Evolutionary conservation across 2,888 invertebrate species (phyloP), one percentile per base, ranked within the genome.

Genomic region (Galerucella nymphaeae): DNA sequence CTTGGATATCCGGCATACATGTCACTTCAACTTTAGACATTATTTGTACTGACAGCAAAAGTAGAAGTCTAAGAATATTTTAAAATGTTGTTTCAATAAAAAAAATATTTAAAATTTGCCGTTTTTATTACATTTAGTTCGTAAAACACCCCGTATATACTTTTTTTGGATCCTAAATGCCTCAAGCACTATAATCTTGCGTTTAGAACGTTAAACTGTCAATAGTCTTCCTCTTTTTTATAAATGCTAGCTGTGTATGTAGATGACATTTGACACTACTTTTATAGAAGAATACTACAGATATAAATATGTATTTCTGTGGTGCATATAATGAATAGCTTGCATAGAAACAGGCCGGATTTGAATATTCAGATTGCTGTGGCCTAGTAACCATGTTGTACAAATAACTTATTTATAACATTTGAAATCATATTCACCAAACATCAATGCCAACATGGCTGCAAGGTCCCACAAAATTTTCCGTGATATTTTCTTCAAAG

Each of bases 1-100:
- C 90, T 4, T 93, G 93, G 91, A 91, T 94, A 61, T 91, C 92
- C 0, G 93, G 93, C 0, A 87, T 92, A 14, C 87, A 89, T 69
- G 88, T 92, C 4, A 90, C 91, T 0, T 88, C 89, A 30, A 88
- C 90, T 79, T 81, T 90, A 59, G 91, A 92, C 77, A 88, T 92
- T 50, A 89, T 92, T 53, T 87, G 90, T 2, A 89, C 91, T 18
- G 92, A 92, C 81, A 88, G 88, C 14, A 91, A 90, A 83, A 90
- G 88, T 80, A 89, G 90, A 80, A 82, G 84, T 66, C 80, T 89
- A 18, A 85, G 84, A 73, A 84, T 88, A 74, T 88, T 87, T 82
- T 87, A 83, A 83, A n/a, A 55, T 66, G 13, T 8, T 45, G 48
- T 45, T 45, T 45, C 45, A 45, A 45, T 45, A 45, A 45, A 45